These are phyloP conservation scores for Sinocyclocheilus maitianheensis DNA, from an alignment of 2,113 vertebrate species.

Conservation along the genomic window DNA sequence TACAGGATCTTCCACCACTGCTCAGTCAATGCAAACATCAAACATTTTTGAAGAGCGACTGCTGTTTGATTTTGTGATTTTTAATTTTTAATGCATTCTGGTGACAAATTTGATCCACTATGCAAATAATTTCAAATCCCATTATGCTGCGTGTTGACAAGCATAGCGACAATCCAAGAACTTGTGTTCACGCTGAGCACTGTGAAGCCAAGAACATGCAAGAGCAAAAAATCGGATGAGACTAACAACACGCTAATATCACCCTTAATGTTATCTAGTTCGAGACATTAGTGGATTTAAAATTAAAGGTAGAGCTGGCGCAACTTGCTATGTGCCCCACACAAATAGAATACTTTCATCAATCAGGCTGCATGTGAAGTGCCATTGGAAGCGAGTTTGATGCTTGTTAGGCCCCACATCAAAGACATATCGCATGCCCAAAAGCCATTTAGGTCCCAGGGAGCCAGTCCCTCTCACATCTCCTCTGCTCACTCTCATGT, in stretches of 20 bases:
- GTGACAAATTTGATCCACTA: constrained; percentile 71
- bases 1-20: constrained; percentile 62
- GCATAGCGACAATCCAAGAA: constrained; percentile 70
- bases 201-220: constrained; percentile 34
- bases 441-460: constrained; percentile 72
- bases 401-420: constrained; percentile 77
- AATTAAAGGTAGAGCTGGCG: constrained; percentile 78
- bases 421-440: constrained; percentile 72
- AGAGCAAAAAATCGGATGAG: neutral
- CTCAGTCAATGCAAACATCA: constrained; percentile 70
- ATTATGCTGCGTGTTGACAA: constrained; percentile 70
- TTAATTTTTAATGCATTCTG: constrained; percentile 77
- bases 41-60: constrained; percentile 61
- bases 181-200: constrained; percentile 66
- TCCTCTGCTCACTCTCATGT: constrained; percentile 57
- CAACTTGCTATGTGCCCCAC: constrained; percentile 63
- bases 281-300: constrained; percentile 75
- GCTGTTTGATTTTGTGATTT: constrained; percentile 73
- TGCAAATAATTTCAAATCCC: constrained; percentile 74
- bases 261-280: constrained; percentile 64
- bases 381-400: constrained; percentile 60
- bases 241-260: constrained; percentile 63
- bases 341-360: constrained; percentile 67
- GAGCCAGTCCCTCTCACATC: constrained; percentile 65
- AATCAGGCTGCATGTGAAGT: constrained; percentile 67